Evolutionary conservation across 2,888 invertebrate genomes (phyloP), one percentile per base, ranked within the genome.

Genomic region (Diplolepis rosae): DNA sequence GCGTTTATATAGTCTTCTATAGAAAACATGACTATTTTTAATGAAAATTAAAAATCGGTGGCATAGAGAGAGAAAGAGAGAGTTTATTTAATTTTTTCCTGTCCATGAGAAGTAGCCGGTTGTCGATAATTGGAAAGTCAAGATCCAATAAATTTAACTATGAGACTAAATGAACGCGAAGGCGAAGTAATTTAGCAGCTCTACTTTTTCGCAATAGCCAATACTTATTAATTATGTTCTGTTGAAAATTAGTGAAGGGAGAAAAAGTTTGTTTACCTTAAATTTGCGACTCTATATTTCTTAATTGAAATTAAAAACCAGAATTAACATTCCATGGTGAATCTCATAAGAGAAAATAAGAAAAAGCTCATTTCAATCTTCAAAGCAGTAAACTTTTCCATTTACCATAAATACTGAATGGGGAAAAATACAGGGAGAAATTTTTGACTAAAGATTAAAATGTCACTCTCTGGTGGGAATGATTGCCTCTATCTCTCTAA

Each of bases 261-360:
- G 24, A 51, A 27, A 50, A 24, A 24, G 50, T 24, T 15, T 15
- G 30, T 28, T 52, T 52, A 13, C 30, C 11, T 27, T 24, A 15
- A 52, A 27, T 11, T 45, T 24, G 15, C 5, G 52, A 30, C 28
- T n/a, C n/a, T 30, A 7, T 7, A 52, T 28, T 52, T 28, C 28
- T 52, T 7, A 15, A 28, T 28, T 9, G 7, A 30, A 28, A 52
- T 52, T 52, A 52, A 52, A 52, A 52, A 9, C n/a, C 52, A 52
- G 52, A 15, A 52, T 52, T 15, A 52, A 15, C 52, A 52, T 52
- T 30, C n/a, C n/a, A n/a, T 52, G 30, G 28, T 6, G 28, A 52
- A 24, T 28, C 28, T 30, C 28, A n/a, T 30, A 30, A 15, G 52
- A 51, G 27, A 5, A 15, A 52, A 52, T 4, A 28, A 52, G 28